Base-by-base conservation (phyloP, 2,888 invertebrate species). In the Sphaerophoria taeniata region DNA sequence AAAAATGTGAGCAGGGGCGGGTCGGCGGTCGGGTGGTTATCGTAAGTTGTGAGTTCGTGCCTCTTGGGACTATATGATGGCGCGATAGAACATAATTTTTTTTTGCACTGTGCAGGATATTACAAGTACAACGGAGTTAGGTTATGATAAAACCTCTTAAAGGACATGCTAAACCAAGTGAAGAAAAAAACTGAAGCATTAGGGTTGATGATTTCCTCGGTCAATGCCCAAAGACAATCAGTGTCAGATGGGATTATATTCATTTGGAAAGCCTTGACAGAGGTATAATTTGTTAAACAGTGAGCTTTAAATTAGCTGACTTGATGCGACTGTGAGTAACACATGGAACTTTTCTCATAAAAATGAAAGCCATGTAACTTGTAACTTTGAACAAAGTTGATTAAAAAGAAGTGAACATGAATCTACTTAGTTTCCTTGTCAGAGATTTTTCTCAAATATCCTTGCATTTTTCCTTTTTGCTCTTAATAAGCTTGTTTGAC, bases 161-260 rank as follows among this genome's bases (percentile, higher is more conserved):
- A 16, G 60, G 60, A 49, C 11, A 67, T 43, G 24, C 24, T 24
- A 24, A 49, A 49, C 74, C 7, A 43, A 43, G 11, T 4, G 43
- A 31, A 6, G 33, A 45, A 51, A 55, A 9, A 76, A 60, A 72
- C 55, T 69, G 51, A 67, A 60, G 69, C 77, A 82, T 67, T 77
- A 56, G 77, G 82, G 67, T 77, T 77, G 61, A 74, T 70, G 70
- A 76, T 76, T 76, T 80, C 72, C 80, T 80, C 84, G 84, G 84
- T 84, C 84, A 84, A 76, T 84, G 80, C 84, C 75, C 80, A 84
- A 84, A 80, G 75, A 84, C 80, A 84, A 84, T 84, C 60, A 49
- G 34, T 73, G 70, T 70, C 75, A 53, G 24, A 14, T 34, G 61
- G 71, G 69, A 79, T 61, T 70, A 61, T 39, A 55, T 71, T 69